phyloP scores from a whole-genome alignment of 2,888 invertebrate genomes.

The Ceraclea dissimilis region DNA sequence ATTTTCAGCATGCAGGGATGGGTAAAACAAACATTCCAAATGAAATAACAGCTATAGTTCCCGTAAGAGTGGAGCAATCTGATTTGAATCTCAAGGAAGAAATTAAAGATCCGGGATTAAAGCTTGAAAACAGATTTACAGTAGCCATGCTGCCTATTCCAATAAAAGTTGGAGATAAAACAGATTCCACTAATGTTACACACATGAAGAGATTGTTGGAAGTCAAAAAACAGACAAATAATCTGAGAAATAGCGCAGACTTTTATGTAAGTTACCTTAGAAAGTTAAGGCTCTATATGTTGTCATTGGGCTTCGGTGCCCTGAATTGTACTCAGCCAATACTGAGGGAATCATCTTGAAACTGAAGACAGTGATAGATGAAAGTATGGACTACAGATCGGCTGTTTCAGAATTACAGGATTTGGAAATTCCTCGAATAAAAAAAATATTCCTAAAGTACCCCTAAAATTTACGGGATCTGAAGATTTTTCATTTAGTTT shows the following conservation, averaged over 20 bases:
- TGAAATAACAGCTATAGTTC: conserved; percentile 34
- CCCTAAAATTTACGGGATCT: too few species aligned
- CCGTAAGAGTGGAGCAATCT: conserved; percentile 30
- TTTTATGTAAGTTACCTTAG: conserved; percentile 33
- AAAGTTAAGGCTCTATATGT: not conserved
- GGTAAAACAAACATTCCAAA: conserved; percentile 30
- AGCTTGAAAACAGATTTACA: conserved; percentile 42
- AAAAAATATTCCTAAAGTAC: too few species aligned
- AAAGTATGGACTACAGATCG: too few species aligned
- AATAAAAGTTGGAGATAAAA: conserved; percentile 27
- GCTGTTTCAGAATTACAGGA: too few species aligned
- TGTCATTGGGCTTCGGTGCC: too few species aligned
- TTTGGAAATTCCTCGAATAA: too few species aligned
- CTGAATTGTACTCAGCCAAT: too few species aligned
- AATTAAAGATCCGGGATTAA: conserved; percentile 26
- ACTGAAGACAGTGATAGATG: too few species aligned
- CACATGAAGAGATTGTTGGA: conserved; percentile 30
- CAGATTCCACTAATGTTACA: conserved; percentile 1
- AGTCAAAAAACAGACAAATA: conserved; percentile 33
- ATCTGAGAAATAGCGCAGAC: conserved; percentile 37
- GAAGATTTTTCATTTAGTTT: too few species aligned
- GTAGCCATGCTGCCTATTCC: conserved; percentile 44
- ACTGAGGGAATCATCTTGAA: too few species aligned
- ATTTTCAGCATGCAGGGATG: conserved; percentile 22
- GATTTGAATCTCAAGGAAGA: conserved; percentile 26